phyloP scores from a whole-genome alignment of 2,797 vertebrate species.

The Neosalanx taihuensis region DNA sequence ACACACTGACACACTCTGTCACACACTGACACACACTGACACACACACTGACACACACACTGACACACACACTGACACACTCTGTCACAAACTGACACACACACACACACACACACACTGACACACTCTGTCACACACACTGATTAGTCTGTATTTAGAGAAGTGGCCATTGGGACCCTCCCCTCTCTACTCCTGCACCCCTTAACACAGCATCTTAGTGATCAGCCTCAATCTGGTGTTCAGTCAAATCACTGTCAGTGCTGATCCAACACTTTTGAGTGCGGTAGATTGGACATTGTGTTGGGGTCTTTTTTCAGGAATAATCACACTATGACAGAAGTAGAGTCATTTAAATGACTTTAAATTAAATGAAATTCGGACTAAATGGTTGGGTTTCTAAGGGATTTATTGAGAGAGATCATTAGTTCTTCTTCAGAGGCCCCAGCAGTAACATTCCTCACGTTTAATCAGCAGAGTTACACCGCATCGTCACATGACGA shows the following conservation, averaged over 20 bases:
- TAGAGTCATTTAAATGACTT: neutral
- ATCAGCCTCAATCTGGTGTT: neutral
- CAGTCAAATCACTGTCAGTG: neutral
- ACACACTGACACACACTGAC: neutral
- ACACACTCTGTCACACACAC: too few species aligned
- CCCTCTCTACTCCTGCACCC: neutral
- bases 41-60: neutral
- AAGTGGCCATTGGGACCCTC: constrained; percentile 38
- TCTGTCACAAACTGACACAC: neutral
- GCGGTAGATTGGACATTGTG: too few species aligned
- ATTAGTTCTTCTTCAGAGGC: too few species aligned
- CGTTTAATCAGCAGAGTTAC: too few species aligned
- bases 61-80: constrained; percentile 5
- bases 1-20: constrained; percentile 5
- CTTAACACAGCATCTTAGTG: too few species aligned
- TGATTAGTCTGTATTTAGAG: constrained; percentile 64
- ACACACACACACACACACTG: neutral
- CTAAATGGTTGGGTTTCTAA: too few species aligned
- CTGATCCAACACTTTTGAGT: neutral
- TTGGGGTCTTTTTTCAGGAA: neutral
- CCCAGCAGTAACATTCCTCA: too few species aligned
- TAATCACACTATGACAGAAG: neutral
- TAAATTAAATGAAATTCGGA: neutral
- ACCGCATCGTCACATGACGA: too few species aligned
- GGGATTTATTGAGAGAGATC: too few species aligned